Evolutionary conservation across 2,888 invertebrate genomes (phyloP), one percentile per base, ranked within the genome.

Genomic region (Drosophila rubida): DNA sequence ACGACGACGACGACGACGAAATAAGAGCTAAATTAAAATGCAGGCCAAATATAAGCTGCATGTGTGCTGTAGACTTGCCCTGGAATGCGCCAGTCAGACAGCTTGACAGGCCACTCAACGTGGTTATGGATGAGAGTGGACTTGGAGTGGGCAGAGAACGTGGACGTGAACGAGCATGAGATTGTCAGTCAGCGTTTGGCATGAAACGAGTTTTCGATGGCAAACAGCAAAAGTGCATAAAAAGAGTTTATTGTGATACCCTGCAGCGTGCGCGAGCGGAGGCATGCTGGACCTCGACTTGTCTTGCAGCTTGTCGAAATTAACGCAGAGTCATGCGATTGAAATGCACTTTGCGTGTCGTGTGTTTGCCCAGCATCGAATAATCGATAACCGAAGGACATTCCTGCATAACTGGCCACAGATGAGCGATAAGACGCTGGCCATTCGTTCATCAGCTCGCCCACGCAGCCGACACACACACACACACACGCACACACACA

Each of bases 401-500:
- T 32, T n/a, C n/a, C n/a, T n/a, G 22, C 25, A 7, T 32, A 32
- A n/a, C 9, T 35, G 16, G 25, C 19, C 25, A 51, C 41, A 50
- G 14, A 35, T 60, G 27, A n/a, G 46, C 49, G 55, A 49, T 53
- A 51, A 45, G 8, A 25, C 25, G 14, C 19, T 44, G 39, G 11
- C 37, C 37, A 30, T 30, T 35, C 14, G 50, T 27, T 67, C 57
- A 63, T 51, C 71, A 41, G 68, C 69, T n/a, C n/a, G n/a, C n/a
- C n/a, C n/a, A n/a, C n/a, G n/a, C n/a, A n/a, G n/a, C n/a, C n/a
- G n/a, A 13, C 3, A 14, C 9, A 32, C 51, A 61, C 65, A 61
- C 78, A 78, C 75, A 78, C 71, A 78, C 79, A 78, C 61, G 78
- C 75, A n/a, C n/a, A n/a, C 69, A 13, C 3, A 14, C 9, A 32